Base-by-base conservation (phyloP, 2,113 vertebrate genomes). In the Marcusenius ussheri region DNA sequence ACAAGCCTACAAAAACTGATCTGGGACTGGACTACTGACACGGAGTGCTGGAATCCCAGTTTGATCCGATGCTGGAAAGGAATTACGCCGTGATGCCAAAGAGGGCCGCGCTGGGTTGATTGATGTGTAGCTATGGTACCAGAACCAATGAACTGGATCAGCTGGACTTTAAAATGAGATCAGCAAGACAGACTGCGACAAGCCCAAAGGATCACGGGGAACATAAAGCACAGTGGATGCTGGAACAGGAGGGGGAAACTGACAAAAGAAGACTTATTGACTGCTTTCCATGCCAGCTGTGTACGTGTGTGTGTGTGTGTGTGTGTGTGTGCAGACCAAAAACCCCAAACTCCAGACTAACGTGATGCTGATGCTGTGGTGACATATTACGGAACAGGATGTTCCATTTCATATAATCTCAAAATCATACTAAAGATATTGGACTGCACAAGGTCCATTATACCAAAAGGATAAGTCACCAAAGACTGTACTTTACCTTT, bases 401-500 rank as follows among this genome's bases (percentile, higher is more conserved):
- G 42, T 85, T 10, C 21, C 19, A 85, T 47, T n/a, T 19, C 13
- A 39, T 85, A 50, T 85, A n/a, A 85, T 85, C 83, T n/a, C 83
- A 24, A 85, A 85, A 85, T 1, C 31, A 15, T 39, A 77, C 70
- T 74, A 74, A 74, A 35, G 70, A 74, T 74, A 15, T 5, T 13
- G 70, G 70, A 77, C 83, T 85, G 83, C 83, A 77, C 70, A 39
- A 17, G 70, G 31, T 39, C 70, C 15, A n/a, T 27, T 49, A n/a
- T 46, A 83, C 88, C 74, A 83, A 89, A 83, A 89, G n/a, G 47
- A 47, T 45, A n/a, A 58, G 88, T 49, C 46, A 35, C 66, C n/a
- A 89, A 89, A 70, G 88, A 74, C 51, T 77, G 35, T 74, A 39
- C 47, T 27, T 87, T 56, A 46, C 46, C 42, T 47, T 74, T 77